Conservation (phyloP, 1,140 invertebrate genomes). For the Micrasema minimum region DNA sequence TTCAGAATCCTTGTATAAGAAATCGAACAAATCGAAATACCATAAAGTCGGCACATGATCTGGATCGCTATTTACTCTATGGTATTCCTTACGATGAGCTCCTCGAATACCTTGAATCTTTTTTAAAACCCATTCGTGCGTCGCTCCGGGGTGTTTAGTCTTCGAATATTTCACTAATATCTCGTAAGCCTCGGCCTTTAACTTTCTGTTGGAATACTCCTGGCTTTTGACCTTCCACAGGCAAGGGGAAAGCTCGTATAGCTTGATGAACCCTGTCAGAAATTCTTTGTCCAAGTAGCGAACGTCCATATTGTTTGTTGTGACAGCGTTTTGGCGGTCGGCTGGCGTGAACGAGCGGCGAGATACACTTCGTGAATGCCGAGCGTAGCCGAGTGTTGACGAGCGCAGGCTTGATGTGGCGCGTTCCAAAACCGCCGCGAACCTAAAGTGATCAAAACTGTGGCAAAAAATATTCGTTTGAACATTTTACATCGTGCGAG, state of each 20-base stretch:
- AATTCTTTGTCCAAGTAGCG: background rate
- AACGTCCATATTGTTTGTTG: background rate
- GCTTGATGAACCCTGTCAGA: background rate
- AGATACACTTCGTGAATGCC: background rate
- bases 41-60: background rate
- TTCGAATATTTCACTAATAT: background rate
- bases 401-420: background rate
- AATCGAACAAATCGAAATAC: no score
- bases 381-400: no score
- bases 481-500: no score
- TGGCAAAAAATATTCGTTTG: no score
- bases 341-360: background rate
- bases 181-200: background rate
- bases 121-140: background rate
- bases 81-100: background rate
- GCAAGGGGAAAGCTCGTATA: background rate
- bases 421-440: background rate
- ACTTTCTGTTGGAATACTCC: background rate
- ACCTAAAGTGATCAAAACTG: no score
- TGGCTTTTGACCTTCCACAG: conserved; percentile 13
- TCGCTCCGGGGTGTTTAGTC: background rate
- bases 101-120: background rate
- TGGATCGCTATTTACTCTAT: background rate
- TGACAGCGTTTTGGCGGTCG: background rate
- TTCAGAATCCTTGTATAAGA: no score